phyloP scores from a whole-genome alignment of 2,888 invertebrate species.

The Rotaria socialis region DNA sequence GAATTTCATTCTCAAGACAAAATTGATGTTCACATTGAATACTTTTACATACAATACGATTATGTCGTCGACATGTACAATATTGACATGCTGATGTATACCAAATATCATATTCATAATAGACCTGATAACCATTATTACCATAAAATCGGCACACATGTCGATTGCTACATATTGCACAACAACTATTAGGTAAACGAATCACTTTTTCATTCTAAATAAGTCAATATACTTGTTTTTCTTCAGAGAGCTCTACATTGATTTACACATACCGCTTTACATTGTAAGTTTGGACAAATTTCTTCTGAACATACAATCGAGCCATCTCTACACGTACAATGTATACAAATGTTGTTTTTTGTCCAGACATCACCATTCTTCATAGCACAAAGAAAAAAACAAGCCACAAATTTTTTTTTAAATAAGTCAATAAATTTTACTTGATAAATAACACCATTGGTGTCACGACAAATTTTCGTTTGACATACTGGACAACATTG shows the following conservation, averaged over 20 bases:
- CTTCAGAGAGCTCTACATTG: neutral
- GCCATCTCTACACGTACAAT: slow-evolving; percentile 3
- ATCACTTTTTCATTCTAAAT: slow-evolving; percentile 18
- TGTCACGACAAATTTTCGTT: neutral
- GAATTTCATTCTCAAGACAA: slow-evolving; percentile 21
- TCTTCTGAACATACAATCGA: slow-evolving; percentile 2
- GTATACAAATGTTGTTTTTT: neutral
- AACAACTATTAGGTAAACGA: neutral
- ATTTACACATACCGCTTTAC: neutral
- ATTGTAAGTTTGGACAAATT: neutral
- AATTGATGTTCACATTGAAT: slow-evolving; percentile 27
- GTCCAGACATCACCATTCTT: slow-evolving; percentile 18
- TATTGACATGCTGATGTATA: slow-evolving; percentile 30
- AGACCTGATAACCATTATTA: slow-evolving; percentile 1
- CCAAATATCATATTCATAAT: slow-evolving; percentile 23
- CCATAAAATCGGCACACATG: slow-evolving; percentile 11
- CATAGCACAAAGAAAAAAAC: neutral
- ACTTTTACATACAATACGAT: slow-evolving; percentile 24
- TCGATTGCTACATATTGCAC: slow-evolving; percentile 5
- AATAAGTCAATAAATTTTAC: neutral
- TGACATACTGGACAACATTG: slow-evolving; percentile 27
- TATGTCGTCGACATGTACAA: slow-evolving; percentile 20
- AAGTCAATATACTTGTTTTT: no score
- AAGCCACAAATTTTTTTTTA: neutral
- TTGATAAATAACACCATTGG: neutral